Percentiles rank a stretch among this genome's conserved stretches.
Conservation (phyloP, 1,140 invertebrate genomes). For the Liolophura sinensis region DNA sequence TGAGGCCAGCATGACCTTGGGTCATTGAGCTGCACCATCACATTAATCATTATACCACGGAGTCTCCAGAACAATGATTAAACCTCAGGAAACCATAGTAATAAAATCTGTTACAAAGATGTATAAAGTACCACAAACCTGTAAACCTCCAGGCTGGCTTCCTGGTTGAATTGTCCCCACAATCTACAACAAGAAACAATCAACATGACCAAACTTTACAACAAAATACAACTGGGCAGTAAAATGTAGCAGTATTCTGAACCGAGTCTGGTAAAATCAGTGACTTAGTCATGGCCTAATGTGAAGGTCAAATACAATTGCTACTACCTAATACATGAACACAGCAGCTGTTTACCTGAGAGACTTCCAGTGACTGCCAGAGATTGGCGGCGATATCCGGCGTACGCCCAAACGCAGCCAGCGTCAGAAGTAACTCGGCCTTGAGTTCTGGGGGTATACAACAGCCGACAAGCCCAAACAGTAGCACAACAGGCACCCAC, state of each 20-base stretch:
- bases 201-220: not conserved
- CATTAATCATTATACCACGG: too few species aligned
- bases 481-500: constrained; percentile 78
- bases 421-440: constrained; percentile 75
- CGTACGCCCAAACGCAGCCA: constrained; percentile 76
- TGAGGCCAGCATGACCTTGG: too few species aligned
- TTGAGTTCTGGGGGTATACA: constrained; percentile 84
- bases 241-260: constrained; percentile 66
- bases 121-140: constrained; percentile 33
- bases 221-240: constrained; percentile 54
- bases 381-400: constrained; percentile 75
- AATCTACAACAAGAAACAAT: constrained; percentile 33
- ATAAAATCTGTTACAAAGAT: too few species aligned
- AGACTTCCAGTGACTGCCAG: constrained; percentile 85
- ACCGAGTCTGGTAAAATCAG: not conserved
- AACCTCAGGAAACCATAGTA: too few species aligned
- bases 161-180: constrained; percentile 31
- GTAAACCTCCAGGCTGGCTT: constrained; percentile 68
- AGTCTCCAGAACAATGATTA: too few species aligned
- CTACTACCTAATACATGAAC: not conserved
- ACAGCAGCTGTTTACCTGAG: constrained; percentile 68
- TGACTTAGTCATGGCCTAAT: not conserved
- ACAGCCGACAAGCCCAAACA: constrained; percentile 84
- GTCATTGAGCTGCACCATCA: too few species aligned
- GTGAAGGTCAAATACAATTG: too few species aligned